Evolutionary conservation across 1,140 invertebrate species (phyloP).

Genomic region (Teleogryllus occipitalis): DNA sequence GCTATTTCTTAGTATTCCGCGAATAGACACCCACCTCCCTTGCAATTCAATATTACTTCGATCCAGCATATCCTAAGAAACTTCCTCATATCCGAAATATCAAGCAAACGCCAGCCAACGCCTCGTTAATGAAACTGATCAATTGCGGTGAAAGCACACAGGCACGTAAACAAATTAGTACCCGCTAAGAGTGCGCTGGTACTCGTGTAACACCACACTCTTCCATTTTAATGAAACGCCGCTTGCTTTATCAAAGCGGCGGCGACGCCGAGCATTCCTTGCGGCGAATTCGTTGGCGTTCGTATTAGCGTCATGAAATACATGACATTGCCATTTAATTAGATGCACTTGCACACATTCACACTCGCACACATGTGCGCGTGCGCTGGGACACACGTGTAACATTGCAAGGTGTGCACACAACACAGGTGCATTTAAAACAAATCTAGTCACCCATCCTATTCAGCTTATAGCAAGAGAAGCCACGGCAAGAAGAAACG

Average conservation of each 20-base stretch:
- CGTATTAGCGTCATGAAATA: background rate
- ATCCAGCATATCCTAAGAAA: background rate
- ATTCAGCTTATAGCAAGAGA: too few relatives aligned
- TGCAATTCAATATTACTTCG: background rate
- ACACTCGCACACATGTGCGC: too few relatives aligned
- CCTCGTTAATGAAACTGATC: background rate
- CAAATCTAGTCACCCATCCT: background rate
- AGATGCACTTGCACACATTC: background rate
- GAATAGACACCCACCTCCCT: background rate
- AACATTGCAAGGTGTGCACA: too few relatives aligned
- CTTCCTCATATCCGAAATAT: background rate
- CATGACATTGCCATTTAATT: background rate
- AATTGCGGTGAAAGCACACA: background rate
- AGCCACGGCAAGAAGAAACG: too few relatives aligned
- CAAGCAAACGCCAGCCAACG: background rate
- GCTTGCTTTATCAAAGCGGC: background rate
- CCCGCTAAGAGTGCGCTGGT: background rate
- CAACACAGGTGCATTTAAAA: background rate
- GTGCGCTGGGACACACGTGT: too few relatives aligned
- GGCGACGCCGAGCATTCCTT: background rate
- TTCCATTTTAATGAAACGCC: background rate
- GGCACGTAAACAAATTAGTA: background rate
- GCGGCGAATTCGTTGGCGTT: background rate
- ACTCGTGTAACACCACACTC: background rate
- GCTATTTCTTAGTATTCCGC: background rate